Conservation (phyloP, 2,113 vertebrate species). For the Numenius arquata region DNA sequence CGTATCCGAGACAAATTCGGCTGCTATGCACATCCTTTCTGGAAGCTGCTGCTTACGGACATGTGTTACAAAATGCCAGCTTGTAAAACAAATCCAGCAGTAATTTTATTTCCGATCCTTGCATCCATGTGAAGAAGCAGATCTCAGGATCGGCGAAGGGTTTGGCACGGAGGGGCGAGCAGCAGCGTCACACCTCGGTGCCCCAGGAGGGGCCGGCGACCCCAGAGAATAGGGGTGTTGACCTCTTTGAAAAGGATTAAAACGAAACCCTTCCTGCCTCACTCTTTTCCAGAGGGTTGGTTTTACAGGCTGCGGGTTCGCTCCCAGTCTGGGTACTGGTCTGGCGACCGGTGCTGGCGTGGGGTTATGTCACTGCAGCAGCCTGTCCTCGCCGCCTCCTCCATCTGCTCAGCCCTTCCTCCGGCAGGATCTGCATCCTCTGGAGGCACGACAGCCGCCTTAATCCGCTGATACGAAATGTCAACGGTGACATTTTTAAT, state of each 20-base stretch:
- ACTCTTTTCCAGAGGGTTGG: not conserved
- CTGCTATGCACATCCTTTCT: not conserved
- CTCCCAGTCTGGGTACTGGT: not conserved
- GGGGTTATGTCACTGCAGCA: not conserved
- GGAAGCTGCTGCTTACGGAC: not conserved
- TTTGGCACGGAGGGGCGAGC: not conserved
- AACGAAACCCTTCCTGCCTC: not conserved
- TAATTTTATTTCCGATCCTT: not conserved
- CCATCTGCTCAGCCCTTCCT: not conserved
- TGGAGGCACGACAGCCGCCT: not conserved
- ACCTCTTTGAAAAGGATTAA: not conserved
- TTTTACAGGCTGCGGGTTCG: not conserved
- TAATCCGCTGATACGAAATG: not conserved
- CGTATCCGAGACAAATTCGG: not conserved
- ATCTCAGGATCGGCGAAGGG: not conserved
- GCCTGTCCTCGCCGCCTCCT: not conserved
- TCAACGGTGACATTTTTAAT: not conserved
- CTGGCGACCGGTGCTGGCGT: too few species aligned
- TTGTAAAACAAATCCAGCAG: not conserved
- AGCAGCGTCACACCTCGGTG: rapidly evolving
- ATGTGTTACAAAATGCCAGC: not conserved
- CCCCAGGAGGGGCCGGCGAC: not conserved
- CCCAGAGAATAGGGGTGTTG: rapidly evolving
- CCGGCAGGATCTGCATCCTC: not conserved
- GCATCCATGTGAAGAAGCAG: not conserved